phyloP scores from a whole-genome alignment of 2,113 vertebrate genomes.

The Nothocercus nigrocapillus region DNA sequence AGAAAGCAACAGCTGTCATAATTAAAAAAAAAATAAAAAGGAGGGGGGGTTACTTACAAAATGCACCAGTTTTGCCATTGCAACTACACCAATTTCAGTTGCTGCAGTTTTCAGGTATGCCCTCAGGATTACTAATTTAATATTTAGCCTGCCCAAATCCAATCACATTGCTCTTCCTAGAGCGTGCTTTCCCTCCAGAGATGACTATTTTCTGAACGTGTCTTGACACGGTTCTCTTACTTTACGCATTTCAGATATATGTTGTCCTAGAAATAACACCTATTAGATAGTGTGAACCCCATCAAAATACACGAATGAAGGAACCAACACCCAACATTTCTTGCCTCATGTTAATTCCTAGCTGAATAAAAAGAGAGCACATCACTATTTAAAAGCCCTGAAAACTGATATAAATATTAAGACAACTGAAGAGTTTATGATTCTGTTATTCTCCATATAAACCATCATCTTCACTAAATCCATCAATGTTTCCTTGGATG shows the following conservation, averaged over 20 bases:
- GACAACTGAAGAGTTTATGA: neutral
- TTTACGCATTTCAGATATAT: neutral
- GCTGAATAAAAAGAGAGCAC: neutral
- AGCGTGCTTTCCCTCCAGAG: neutral
- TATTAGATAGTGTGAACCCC: neutral
- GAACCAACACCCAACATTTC: neutral
- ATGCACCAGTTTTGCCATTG: neutral
- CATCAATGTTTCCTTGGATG: neutral
- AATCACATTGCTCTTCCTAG: neutral
- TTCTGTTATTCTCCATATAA: neutral
- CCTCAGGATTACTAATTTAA: neutral
- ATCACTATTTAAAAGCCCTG: neutral
- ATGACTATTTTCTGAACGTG: neutral
- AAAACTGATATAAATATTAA: neutral
- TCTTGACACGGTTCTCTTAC: neutral
- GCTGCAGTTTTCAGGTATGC: neutral
- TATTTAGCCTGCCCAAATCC: neutral
- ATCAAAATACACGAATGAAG: neutral
- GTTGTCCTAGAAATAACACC: neutral
- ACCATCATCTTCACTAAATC: neutral
- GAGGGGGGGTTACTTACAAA: neutral
- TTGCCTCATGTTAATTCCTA: neutral
- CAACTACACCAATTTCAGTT: neutral
- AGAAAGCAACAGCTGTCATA: neutral
- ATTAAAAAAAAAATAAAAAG: neutral